Evolutionary conservation across 2,113 vertebrate genomes (phyloP).

Genomic region (Ailuropoda melanoleuca): DNA sequence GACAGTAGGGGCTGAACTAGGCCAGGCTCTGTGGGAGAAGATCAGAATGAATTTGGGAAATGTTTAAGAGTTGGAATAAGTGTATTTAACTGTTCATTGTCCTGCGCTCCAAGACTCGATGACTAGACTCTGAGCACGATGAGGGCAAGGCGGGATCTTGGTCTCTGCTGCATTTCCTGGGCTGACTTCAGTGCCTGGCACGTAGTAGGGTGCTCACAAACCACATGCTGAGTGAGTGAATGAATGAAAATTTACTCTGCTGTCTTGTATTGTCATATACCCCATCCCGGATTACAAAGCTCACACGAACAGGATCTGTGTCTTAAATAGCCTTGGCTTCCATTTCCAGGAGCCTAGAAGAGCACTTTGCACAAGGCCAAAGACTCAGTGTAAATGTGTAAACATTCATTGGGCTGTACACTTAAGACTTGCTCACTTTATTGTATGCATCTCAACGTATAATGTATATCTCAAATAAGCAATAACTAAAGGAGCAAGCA

Average conservation of each 20-base stretch:
- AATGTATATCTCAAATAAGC: neutral
- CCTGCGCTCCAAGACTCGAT: neutral
- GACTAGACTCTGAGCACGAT: neutral
- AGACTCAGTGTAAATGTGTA: neutral
- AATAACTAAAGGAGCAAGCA: neutral
- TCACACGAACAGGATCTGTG: neutral
- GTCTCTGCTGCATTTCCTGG: neutral
- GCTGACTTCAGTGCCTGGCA: neutral
- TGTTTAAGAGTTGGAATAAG: neutral
- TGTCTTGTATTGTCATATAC: neutral
- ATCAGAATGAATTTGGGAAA: neutral
- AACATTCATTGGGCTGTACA: neutral
- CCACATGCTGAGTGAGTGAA: neutral
- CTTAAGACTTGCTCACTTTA: neutral
- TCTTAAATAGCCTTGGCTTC: neutral
- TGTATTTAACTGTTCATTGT: neutral
- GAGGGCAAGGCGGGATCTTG: neutral
- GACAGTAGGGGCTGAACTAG: neutral
- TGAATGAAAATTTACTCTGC: neutral
- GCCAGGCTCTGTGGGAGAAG: neutral
- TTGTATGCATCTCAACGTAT: neutral
- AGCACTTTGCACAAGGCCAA: neutral
- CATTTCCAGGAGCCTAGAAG: neutral
- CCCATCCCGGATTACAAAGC: neutral
- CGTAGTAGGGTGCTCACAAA: neutral